phyloP scores from a whole-genome alignment of 2,888 invertebrate species.

The Orchestes rusci region DNA sequence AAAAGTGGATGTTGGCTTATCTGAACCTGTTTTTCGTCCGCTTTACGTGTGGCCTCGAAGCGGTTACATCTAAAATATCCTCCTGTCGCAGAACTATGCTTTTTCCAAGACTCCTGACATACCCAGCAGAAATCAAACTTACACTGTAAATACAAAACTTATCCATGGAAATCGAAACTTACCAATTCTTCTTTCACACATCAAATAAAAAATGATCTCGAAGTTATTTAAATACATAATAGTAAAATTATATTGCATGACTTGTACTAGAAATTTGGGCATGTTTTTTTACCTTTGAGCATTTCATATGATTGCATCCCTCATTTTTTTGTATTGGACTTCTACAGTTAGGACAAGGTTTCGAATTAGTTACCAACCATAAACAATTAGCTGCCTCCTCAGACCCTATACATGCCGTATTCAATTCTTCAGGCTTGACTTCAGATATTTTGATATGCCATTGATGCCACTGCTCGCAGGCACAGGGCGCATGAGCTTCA shows the following conservation, averaged over 20 bases:
- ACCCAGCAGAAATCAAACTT: constrained; percentile 69
- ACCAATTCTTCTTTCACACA: too few species aligned
- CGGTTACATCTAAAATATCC: constrained; percentile 58
- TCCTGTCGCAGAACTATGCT: constrained; percentile 61
- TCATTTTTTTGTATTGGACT: constrained; percentile 66
- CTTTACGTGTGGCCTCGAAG: constrained; percentile 57
- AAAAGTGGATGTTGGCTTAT: too few species aligned
- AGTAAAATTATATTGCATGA: too few species aligned
- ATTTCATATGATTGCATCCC: constrained; percentile 67
- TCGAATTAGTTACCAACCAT: constrained; percentile 64
- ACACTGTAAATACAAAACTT: constrained; percentile 46
- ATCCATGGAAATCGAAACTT: too few species aligned
- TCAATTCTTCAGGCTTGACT: constrained; percentile 56
- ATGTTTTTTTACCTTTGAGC: constrained; percentile 57
- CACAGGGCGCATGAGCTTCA: constrained; percentile 61
- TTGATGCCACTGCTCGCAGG: constrained; percentile 56
- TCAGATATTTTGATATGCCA: constrained; percentile 53
- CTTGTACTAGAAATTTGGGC: too few species aligned
- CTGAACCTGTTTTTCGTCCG: constrained; percentile 51
- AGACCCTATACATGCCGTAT: constrained; percentile 48
- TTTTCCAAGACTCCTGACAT: constrained; percentile 63
- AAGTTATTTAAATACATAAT: too few species aligned
- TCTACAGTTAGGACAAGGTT: constrained; percentile 63
- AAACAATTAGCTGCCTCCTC: constrained; percentile 58
- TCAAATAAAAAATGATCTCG: too few species aligned